Conservation (phyloP, 2,797 vertebrate genomes). For the Clarias pachynema region DNA sequence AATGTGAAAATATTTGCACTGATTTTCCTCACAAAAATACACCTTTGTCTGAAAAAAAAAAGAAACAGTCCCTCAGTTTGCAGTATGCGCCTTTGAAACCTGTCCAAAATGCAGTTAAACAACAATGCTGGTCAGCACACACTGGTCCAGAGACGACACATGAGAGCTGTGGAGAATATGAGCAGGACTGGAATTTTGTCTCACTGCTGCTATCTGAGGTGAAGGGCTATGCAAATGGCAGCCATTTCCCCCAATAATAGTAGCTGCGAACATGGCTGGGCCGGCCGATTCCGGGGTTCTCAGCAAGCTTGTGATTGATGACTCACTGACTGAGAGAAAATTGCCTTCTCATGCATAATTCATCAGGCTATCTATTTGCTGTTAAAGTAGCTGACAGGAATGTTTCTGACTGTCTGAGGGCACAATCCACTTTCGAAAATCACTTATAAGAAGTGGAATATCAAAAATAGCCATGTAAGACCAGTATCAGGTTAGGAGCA, state of each 20-base stretch:
- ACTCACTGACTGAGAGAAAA: constrained; percentile 94
- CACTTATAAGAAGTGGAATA: constrained; percentile 88
- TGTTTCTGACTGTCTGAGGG: constrained; percentile 89
- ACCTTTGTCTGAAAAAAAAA: constrained; percentile 85
- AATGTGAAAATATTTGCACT: constrained; percentile 94
- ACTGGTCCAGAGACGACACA: constrained; percentile 11
- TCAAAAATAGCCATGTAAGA: constrained; percentile 89
- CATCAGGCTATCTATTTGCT: constrained; percentile 94
- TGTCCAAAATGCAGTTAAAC: constrained; percentile 25
- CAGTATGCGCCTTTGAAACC: constrained; percentile 66
- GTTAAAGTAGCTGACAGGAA: constrained; percentile 94
- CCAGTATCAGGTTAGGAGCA: constrained; percentile 79
- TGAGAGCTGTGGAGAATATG: constrained; percentile 10
- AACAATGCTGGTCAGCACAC: constrained; percentile 21
- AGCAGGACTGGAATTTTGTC: constrained; percentile 59
- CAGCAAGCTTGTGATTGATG: constrained; percentile 92
- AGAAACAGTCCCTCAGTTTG: constrained; percentile 77
- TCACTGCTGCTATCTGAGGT: constrained; percentile 79
- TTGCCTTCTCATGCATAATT: constrained; percentile 92
- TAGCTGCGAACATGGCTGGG: constrained; percentile 84
- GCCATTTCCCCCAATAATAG: constrained; percentile 82
- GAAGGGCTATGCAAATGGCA: constrained; percentile 81
- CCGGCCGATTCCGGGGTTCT: constrained; percentile 88
- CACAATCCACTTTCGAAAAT: constrained; percentile 92
- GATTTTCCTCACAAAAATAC: constrained; percentile 86